These are phyloP conservation scores for Perdita meconis DNA, from an alignment of 2,888 invertebrate species.

Conservation along the genomic window DNA sequence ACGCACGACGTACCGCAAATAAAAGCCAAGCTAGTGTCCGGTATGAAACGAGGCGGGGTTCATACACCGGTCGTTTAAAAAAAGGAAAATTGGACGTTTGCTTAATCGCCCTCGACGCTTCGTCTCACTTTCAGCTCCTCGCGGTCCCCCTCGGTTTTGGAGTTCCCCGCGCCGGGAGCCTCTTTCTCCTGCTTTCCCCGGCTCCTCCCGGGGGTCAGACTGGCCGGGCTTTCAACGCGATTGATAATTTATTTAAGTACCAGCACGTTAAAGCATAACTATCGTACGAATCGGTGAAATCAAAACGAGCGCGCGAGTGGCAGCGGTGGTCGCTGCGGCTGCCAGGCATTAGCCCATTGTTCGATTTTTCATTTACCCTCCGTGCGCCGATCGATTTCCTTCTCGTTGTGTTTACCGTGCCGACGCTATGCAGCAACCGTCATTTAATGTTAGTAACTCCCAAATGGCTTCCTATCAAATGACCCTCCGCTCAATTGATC, in stretches of 20 bases:
- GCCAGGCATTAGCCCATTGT: conserved; percentile 61
- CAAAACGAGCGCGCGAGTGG: conserved; percentile 64
- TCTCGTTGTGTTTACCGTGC: conserved; percentile 5
- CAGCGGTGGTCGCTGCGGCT: conserved; percentile 44
- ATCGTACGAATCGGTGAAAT: conserved; percentile 68
- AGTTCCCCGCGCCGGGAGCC: conserved; percentile 33
- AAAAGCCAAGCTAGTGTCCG: conserved; percentile 56
- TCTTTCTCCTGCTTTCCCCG: conserved; percentile 25
- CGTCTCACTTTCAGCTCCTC: conserved; percentile 59
- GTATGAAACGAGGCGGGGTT: conserved; percentile 55
- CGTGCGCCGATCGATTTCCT: conserved; percentile 56
- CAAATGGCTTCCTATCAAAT: conserved; percentile 19
- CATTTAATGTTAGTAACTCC: conserved; percentile 23
- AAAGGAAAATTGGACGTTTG: conserved; percentile 69
- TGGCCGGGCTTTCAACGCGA: conserved; percentile 76
- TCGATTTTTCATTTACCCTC: conserved; percentile 71
- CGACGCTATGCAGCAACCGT: neutral
- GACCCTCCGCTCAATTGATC: neutral
- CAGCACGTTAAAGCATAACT: conserved; percentile 74
- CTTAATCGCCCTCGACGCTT: conserved; percentile 68
- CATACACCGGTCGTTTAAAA: conserved; percentile 38
- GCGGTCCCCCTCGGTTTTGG: conserved; percentile 38
- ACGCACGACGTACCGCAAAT: conserved; percentile 62
- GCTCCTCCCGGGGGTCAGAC: conserved; percentile 17
- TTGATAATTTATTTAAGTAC: conserved; percentile 80